Conservation (phyloP, 2,113 vertebrate species). For the Tragelaphus strepsiceros region DNA sequence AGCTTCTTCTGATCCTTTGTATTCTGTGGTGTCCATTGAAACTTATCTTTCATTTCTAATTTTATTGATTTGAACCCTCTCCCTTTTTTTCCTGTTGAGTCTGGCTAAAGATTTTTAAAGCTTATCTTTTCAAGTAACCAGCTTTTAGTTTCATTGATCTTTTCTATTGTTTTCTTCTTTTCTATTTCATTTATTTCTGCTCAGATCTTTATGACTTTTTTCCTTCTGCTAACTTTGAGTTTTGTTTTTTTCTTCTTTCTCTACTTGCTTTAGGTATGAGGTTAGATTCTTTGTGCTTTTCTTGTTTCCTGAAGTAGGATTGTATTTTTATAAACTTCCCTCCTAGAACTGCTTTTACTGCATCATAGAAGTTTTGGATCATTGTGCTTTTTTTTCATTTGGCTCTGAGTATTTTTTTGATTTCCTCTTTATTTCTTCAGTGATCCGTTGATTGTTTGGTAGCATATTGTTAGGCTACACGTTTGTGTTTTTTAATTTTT, state of each 20-base stretch:
- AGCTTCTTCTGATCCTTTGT: background rate
- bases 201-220: too few relatives aligned
- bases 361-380: background rate
- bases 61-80: background rate
- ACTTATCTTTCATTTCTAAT: background rate
- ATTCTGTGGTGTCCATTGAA: background rate
- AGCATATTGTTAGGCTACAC: background rate
- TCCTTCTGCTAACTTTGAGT: background rate
- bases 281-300: background rate
- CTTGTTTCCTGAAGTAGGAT: background rate
- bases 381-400: background rate
- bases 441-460: background rate
- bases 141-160: background rate
- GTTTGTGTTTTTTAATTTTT: background rate
- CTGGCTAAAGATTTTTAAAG: background rate
- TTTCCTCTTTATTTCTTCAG: background rate
- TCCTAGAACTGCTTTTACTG: background rate
- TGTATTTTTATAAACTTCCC: background rate
- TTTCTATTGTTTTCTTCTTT: background rate
- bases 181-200: too few relatives aligned
- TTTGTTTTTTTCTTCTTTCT: background rate
- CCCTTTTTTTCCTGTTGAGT: background rate
- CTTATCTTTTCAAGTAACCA: background rate
- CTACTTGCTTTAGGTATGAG: background rate
- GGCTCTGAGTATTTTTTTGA: background rate